Evolutionary conservation across 2,797 vertebrate genomes (phyloP).

Genomic region (Darevskia nairensis): DNA sequence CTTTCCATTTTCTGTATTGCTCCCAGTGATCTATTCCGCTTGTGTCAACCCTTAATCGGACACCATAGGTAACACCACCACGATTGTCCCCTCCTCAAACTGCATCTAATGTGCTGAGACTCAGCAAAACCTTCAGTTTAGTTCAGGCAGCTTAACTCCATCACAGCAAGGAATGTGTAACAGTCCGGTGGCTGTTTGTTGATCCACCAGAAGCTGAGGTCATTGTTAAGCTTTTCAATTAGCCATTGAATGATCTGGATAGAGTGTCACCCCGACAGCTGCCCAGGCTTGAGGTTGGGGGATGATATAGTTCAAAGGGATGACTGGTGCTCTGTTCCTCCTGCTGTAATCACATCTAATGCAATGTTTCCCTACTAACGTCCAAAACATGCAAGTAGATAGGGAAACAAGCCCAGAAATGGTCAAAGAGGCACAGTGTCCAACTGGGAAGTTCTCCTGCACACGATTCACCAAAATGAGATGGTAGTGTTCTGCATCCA

Average conservation of each 20-base stretch:
- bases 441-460: background rate
- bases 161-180: constrained; percentile 39
- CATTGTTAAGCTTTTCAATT: constrained; percentile 37
- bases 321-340: constrained; percentile 21
- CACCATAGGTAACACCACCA: background rate
- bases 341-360: constrained; percentile 27
- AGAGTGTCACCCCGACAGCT: constrained; percentile 29
- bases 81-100: background rate
- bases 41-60: background rate
- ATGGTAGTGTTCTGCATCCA: background rate
- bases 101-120: background rate
- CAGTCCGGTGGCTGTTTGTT: constrained; percentile 32
- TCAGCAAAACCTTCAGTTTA: constrained; percentile 29
- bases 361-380: constrained; percentile 5
- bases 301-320: background rate
- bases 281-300: constrained; percentile 2
- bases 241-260: constrained; percentile 37
- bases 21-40: background rate
- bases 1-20: background rate
- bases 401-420: constrained; percentile 5
- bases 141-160: constrained; percentile 48
- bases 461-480: background rate
- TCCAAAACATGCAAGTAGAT: background rate
- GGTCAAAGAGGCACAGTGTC: background rate
- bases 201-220: constrained; percentile 41